Evolutionary conservation across 2,888 invertebrate species (phyloP), one percentile per base, ranked within the genome.

Genomic region (Pandemis heparana): DNA sequence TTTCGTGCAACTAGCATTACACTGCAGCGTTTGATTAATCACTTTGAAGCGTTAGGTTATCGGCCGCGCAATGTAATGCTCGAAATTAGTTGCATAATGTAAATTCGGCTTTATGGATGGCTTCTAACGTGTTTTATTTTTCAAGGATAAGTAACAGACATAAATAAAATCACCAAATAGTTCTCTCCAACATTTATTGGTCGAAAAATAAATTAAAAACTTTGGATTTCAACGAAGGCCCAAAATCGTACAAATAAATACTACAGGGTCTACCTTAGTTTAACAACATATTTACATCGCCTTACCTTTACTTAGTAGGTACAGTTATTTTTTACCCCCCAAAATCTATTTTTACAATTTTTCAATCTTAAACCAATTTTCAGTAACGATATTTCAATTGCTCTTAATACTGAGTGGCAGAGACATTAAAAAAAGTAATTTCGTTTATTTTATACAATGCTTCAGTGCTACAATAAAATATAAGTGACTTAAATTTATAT

Each of bases 191-290:
- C 94, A 94, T 94, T 94, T 94, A 94, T 94, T 94, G 94, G 94
- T 94, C 94, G 94, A 94, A 94, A 94, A 94, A 94, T 94, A 94
- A 94, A 94, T 94, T 90, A 94, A 94, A 91, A 94, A 94, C 93
- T 94, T 94, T 94, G 93, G 94, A 93, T 91, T 90, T 92, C 88
- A 94, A 94, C 94, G 91, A 92, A 94, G 94, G 94, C 90, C 93
- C 88, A 88, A 94, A 93, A 92, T 92, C 90, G 90, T 92, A 92
- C 87, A 93, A 94, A 94, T 94, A 94, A 94, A 94, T 94, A 93
- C 90, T 93, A 93, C 91, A 83, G 90, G 92, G 88, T 83, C 92
- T 93, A 90, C 92, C 89, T 91, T 89, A 88, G 80, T 80, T 85
- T 89, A 92, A 91, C 88, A 93, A 92, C 92, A 91, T 94, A 93